Base-by-base conservation (phyloP, 2,888 invertebrate species). In the Drosophila helvetica region DNA sequence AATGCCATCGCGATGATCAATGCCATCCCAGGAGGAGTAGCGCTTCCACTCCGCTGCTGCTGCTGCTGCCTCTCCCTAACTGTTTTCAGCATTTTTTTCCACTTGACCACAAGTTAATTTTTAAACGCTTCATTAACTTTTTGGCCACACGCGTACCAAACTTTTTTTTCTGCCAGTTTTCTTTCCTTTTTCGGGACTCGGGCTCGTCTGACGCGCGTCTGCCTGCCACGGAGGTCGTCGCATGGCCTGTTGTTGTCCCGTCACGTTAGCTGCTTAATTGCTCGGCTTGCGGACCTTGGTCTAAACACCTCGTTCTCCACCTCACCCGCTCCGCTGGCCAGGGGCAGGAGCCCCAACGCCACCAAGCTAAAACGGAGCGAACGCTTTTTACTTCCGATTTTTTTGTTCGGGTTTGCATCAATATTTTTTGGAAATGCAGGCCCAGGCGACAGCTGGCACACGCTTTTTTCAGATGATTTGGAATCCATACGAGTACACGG, bases 81-180 rank as follows among this genome's bases (percentile, higher is more conserved):
- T 77, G 86, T 83, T 69, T 6, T 22, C 12, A 33, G 46, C 25
- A 56, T 45, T 45, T 73, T 74, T 63, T 51, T 55, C 30, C 51
- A 42, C 33, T 72, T 57, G 80, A 64, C 70, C 80, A 70, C 68
- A 89, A 76, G 89, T 75, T 77, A 59, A 77, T 69, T 84, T 81
- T 79, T 87, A 79, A 87, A 89, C 90, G 87, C 90, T 91, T 90
- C 85, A 89, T 89, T 91, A 86, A 66, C 62, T 84, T 77, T 62
- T 86, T 84, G 91, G 80, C 90, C 90, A 90, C 90, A 90, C 91
- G 90, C 90, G 90, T 80, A 83, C 79, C 53, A 50, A 42, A 27
- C 45, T 75, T 76, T 77, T 79, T 51, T 9, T 57, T 48, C 22
- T 54, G 60, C 52, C 67, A 46, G 64, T 56, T 69, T 55, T 38